phyloP scores from a whole-genome alignment of 2,888 invertebrate species.

The Chrysolina haemoptera region DNA sequence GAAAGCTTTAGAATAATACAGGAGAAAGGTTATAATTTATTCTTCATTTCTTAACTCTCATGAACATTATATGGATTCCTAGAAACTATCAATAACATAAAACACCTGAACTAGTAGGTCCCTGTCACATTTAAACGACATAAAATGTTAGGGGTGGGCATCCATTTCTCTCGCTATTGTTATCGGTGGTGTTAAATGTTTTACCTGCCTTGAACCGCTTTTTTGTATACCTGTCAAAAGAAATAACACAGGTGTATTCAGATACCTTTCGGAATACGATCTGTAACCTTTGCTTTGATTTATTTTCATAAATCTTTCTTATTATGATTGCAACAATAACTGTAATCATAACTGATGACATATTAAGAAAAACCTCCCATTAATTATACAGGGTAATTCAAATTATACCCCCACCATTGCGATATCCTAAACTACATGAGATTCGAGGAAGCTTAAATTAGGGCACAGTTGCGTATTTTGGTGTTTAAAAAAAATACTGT shows the following conservation, averaged over 20 bases:
- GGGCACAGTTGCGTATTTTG: too few relatives aligned
- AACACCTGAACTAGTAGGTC: conserved; percentile 15
- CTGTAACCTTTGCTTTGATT: conserved; percentile 19
- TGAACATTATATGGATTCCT: conserved; percentile 10
- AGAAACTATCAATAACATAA: conserved; percentile 19
- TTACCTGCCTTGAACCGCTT: conserved; percentile 19
- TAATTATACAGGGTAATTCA: too few relatives aligned
- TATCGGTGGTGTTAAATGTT: conserved; percentile 26
- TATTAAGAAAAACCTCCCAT: too few relatives aligned
- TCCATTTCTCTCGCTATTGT: conserved; percentile 24
- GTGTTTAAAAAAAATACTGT: too few relatives aligned
- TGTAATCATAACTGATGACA: not conserved
- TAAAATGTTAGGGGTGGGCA: conserved; percentile 28
- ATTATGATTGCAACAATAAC: not conserved
- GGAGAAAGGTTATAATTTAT: conserved; percentile 1
- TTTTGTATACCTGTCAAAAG: conserved; percentile 28
- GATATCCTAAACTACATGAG: too few relatives aligned
- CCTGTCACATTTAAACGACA: conserved; percentile 31
- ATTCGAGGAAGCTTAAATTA: too few relatives aligned
- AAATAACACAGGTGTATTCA: conserved; percentile 34
- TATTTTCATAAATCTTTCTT: conserved; percentile 18
- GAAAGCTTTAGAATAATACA: not conserved
- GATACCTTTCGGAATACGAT: conserved; percentile 9
- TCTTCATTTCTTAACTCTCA: not conserved
- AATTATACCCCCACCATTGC: too few relatives aligned